These are phyloP conservation scores for Phasianus colchicus DNA, from an alignment of 2,113 vertebrate genomes.

Conservation along the genomic window DNA sequence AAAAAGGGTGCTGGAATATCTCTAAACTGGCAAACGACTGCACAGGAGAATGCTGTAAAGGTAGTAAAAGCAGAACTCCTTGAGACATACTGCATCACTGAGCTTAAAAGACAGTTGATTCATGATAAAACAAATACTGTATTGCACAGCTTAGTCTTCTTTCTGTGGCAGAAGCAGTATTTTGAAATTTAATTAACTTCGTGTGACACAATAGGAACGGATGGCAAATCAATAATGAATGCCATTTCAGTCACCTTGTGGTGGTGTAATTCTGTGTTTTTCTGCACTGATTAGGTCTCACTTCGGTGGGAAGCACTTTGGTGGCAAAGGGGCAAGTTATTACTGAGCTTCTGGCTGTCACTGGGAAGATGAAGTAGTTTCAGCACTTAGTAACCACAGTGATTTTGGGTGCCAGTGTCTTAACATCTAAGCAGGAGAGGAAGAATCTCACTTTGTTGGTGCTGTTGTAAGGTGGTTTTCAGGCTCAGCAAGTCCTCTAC, in stretches of 20 bases:
- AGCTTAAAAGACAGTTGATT: background rate
- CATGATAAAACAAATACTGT: background rate
- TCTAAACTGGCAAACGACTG: background rate
- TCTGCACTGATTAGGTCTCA: conserved; percentile 37
- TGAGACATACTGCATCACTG: background rate
- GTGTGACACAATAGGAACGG: conserved; percentile 32
- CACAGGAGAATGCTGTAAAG: background rate
- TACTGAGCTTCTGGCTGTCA: conserved; percentile 23
- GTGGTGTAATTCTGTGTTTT: conserved; percentile 57
- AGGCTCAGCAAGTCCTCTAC: background rate
- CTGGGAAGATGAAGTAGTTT: conserved; percentile 6
- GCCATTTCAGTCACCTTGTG: conserved; percentile 63
- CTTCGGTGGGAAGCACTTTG: conserved; percentile 42
- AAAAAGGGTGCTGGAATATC: background rate
- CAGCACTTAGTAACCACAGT: background rate
- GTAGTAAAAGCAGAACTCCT: background rate
- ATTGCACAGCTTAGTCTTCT: background rate
- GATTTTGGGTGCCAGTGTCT: background rate
- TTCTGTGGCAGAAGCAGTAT: background rate
- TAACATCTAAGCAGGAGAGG: background rate
- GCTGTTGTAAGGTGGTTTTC: background rate
- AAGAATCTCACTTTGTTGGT: background rate
- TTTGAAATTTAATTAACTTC: conserved; percentile 69
- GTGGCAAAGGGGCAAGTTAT: conserved; percentile 35
- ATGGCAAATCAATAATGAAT: conserved; percentile 68